These are phyloP conservation scores for Chalcis sispes DNA, from an alignment of 2,888 invertebrate genomes.

Conservation along the genomic window DNA sequence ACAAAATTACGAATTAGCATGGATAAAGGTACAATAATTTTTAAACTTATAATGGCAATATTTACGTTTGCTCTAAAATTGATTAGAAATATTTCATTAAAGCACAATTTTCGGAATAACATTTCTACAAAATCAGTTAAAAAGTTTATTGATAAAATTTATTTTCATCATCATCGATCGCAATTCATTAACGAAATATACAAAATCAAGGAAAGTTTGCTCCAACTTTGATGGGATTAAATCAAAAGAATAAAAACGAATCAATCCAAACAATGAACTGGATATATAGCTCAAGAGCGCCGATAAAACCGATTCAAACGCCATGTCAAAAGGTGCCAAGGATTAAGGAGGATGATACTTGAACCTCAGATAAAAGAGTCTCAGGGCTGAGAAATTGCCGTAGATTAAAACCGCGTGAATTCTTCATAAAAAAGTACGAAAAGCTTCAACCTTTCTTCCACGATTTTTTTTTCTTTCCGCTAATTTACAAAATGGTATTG, in stretches of 20 bases:
- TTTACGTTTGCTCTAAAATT: not conserved
- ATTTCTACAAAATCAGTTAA: not conserved
- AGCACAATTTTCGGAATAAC: not conserved
- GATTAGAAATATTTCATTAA: not conserved
- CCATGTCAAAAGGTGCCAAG: not conserved
- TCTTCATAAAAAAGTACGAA: slow-evolving; percentile 1
- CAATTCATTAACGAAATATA: not conserved
- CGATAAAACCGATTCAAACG: slow-evolving; percentile 9
- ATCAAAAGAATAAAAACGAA: slow-evolving; percentile 33
- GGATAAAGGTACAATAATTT: too few species aligned
- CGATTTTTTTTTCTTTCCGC: not conserved
- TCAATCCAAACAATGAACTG: not conserved
- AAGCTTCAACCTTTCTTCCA: not conserved
- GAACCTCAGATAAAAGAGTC: not conserved
- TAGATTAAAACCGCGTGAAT: slow-evolving; percentile 26
- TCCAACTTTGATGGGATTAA: not conserved
- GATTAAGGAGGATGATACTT: slow-evolving; percentile 27
- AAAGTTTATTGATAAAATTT: not conserved
- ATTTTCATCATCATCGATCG: not conserved
- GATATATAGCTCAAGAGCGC: not conserved
- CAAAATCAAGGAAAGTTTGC: slow-evolving; percentile 9
- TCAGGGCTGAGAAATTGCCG: not conserved
- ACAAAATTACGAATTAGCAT: too few species aligned
- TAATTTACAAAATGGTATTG: not conserved
- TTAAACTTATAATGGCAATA: not conserved